Conservation (phyloP, 1,140 invertebrate genomes). For the Colletes latitarsis region DNA sequence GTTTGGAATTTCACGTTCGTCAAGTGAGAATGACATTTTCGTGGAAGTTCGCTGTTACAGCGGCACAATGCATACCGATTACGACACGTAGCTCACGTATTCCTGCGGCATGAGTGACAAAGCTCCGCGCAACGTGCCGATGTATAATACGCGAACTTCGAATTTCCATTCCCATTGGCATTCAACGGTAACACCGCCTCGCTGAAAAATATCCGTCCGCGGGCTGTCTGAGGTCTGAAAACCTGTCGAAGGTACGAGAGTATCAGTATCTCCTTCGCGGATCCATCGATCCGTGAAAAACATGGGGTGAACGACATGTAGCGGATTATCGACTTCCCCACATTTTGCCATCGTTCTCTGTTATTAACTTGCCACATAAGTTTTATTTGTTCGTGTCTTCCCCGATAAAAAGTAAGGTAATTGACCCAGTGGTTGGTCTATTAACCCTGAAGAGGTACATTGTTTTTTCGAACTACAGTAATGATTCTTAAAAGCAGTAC, state of each 20-base stretch:
- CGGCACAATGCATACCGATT: conserved; percentile 35
- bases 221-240: conserved; percentile 34
- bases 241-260: conserved; percentile 25
- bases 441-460: too few species aligned
- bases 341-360: neutral
- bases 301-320: conserved; percentile 41
- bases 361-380: neutral
- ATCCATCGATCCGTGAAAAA: conserved; percentile 48
- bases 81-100: conserved; percentile 5
- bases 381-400: neutral
- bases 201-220: conserved; percentile 51
- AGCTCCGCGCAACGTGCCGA: neutral
- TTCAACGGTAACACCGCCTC: conserved; percentile 20
- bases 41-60: conserved; percentile 10
- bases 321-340: conserved; percentile 10
- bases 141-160: conserved; percentile 37
- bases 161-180: conserved; percentile 53
- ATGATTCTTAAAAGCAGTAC: too few species aligned
- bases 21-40: neutral
- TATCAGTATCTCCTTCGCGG: conserved; percentile 51
- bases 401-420: too few species aligned
- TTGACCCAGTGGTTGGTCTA: too few species aligned
- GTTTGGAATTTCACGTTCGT: neutral
- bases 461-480: too few species aligned
- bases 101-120: conserved; percentile 23